Evolutionary conservation across 2,888 invertebrate genomes (phyloP).

Genomic region (Amphiduros pacificus): DNA sequence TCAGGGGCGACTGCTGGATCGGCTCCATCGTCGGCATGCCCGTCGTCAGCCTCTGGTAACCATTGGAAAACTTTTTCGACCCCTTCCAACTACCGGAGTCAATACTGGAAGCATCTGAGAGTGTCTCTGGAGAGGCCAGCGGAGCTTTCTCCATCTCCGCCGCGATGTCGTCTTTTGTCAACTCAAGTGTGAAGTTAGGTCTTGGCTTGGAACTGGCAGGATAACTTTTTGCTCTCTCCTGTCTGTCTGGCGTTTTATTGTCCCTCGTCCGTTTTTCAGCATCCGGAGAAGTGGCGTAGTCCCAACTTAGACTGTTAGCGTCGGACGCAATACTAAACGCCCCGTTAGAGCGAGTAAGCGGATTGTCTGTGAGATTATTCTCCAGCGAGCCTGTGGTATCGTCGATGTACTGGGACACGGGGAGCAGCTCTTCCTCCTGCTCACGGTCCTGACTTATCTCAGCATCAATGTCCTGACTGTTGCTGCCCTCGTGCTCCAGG

Average conservation of each 20-base stretch:
- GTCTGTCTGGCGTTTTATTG: background rate
- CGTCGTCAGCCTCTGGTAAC: constrained; percentile 28
- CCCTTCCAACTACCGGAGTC: constrained; percentile 63
- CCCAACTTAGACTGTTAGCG: constrained; percentile 58
- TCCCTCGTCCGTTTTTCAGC: background rate
- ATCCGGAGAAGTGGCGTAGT: constrained; percentile 60
- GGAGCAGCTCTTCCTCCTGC: background rate
- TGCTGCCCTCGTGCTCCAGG: constrained; percentile 33
- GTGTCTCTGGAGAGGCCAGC: constrained; percentile 78
- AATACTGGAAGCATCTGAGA: constrained; percentile 77
- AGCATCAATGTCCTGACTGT: constrained; percentile 72
- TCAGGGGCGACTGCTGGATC: constrained; percentile 41
- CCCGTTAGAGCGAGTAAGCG: constrained; percentile 10
- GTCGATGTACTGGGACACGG: too few relatives aligned
- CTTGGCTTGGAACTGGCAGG: background rate
- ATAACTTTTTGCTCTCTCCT: background rate
- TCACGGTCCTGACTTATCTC: constrained; percentile 73
- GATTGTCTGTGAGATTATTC: background rate
- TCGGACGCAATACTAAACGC: constrained; percentile 17
- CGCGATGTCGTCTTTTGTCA: background rate
- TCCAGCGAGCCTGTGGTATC: background rate
- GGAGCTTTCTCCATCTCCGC: constrained; percentile 64
- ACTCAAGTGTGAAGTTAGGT: constrained; percentile 19
- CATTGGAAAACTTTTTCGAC: constrained; percentile 17
- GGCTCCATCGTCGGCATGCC: constrained; percentile 37